Evolutionary conservation across 1,140 invertebrate genomes (phyloP), one percentile per base, ranked within the genome.

Genomic region (Drosophila albomicans): DNA sequence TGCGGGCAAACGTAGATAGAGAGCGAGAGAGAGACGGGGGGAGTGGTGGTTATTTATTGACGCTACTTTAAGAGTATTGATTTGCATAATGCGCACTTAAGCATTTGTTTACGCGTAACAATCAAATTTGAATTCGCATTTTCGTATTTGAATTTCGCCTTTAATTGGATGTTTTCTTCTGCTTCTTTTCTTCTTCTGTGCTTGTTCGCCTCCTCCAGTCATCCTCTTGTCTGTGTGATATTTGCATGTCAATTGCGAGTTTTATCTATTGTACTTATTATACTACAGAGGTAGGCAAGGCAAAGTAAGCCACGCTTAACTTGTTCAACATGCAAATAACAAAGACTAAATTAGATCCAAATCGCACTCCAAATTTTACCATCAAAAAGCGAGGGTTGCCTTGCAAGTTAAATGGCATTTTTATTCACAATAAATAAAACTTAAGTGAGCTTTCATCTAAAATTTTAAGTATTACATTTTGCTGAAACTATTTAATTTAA

Each of bases 71-170:
- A 88, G 85, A 89, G 85, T 88, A 88, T 88, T 89, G 85, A 88
- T 88, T 88, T 88, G 85, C 85, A 88, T 88, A 88, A 88, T 88
- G 85, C 85, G 85, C 81, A 88, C 85, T 88, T 88, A 88, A 84
- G 85, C 81, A 89, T 88, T 88, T 88, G 85, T 88, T 88, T 88
- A 88, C 86, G 85, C 85, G 85, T 80, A 89, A 88, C 85, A 88
- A 88, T 88, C 85, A 89, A 88, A 88, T 88, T 88, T 88, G 86
- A 88, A 85, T 88, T 89, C 84, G 70, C 67, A 88, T 87, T 88
- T 79, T 82, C 82, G 64, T 81, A 82, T 87, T 86, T 82, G 82
- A 79, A 79, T 79, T 86, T 62, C 67, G 70, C 59, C 80, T 88
- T 88, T 88, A 88, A 88, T 88, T 88, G 84, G 84, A 88, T 88